These are phyloP conservation scores for Brachyistius frenatus DNA, from an alignment of 2,113 vertebrate species.

Conservation along the genomic window DNA sequence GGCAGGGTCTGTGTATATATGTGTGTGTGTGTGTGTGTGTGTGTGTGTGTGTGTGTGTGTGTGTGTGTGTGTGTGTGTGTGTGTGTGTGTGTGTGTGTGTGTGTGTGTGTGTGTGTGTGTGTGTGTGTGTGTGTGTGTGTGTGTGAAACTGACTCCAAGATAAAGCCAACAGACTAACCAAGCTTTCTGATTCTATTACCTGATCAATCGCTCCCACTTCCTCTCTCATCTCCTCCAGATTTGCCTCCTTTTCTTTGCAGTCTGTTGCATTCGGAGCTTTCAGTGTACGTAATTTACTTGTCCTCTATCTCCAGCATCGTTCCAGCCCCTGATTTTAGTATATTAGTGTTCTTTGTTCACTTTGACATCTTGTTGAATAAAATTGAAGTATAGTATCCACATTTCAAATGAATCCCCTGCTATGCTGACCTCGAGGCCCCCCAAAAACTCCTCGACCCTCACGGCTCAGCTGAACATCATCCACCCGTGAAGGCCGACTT, in stretches of 20 bases:
- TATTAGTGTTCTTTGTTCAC: too few species aligned
- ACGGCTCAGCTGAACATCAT: too few species aligned
- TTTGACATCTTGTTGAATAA: too few species aligned
- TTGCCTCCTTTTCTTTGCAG: neutral
- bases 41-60: conserved; percentile 3
- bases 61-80: conserved; percentile 4
- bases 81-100: neutral
- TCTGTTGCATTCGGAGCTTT: too few species aligned
- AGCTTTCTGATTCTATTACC: conserved; percentile 42
- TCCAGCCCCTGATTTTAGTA: too few species aligned
- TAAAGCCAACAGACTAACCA: conserved; percentile 27
- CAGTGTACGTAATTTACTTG: too few species aligned
- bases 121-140: neutral
- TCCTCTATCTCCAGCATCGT: too few species aligned
- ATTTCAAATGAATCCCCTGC: too few species aligned
- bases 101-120: conserved; percentile 2
- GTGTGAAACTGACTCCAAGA: conserved; percentile 15
- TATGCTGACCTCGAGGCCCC: too few species aligned
- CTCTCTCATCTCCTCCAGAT: neutral
- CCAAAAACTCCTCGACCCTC: too few species aligned
- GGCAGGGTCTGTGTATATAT: neutral
- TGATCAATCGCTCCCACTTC: conserved; percentile 40
- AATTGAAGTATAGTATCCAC: too few species aligned
- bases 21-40: conserved; percentile 22
- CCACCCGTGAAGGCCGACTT: too few species aligned